These are phyloP conservation scores for Drosophila infuscata DNA, from an alignment of 2,888 invertebrate genomes.

Conservation along the genomic window DNA sequence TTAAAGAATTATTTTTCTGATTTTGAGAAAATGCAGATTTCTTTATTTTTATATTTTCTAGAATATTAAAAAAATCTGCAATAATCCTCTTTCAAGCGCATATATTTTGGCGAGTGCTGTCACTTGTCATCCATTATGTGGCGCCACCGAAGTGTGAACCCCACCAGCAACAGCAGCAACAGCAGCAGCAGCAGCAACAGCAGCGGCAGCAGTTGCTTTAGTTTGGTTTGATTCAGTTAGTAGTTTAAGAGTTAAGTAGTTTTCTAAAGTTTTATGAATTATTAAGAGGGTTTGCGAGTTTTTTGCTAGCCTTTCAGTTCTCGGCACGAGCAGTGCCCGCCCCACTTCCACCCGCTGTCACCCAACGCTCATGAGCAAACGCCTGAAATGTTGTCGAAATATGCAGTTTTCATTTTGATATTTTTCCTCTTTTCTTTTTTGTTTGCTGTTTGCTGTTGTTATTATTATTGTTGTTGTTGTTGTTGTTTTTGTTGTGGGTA, in stretches of 20 bases:
- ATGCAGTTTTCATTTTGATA: conserved; percentile 66
- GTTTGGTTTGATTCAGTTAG: conserved; percentile 79
- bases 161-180: conserved; percentile 11
- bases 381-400: conserved; percentile 77
- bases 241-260: conserved; percentile 80
- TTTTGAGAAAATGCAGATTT: neutral
- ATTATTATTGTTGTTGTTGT: neutral
- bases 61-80: neutral
- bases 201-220: conserved; percentile 63
- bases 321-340: conserved; percentile 7
- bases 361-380: conserved; percentile 59
- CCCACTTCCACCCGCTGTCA: conserved; percentile 8
- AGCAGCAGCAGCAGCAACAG: conserved; percentile 7
- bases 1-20: neutral
- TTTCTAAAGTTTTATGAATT: conserved; percentile 77
- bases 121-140: conserved; percentile 40
- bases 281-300: conserved; percentile 78
- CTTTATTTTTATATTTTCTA: neutral
- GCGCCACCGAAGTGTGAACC: neutral
- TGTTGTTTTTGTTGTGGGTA: conserved; percentile 24
- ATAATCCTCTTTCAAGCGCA: neutral
- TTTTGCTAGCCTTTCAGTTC: conserved; percentile 78
- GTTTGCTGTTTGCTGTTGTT: neutral
- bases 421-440: conserved; percentile 12
- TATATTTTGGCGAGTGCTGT: conserved; percentile 2